Percentiles rank a stretch among this genome's conserved stretches.
Conservation (phyloP, 2,888 invertebrate species). For the Hirtodrosophila confusa region DNA sequence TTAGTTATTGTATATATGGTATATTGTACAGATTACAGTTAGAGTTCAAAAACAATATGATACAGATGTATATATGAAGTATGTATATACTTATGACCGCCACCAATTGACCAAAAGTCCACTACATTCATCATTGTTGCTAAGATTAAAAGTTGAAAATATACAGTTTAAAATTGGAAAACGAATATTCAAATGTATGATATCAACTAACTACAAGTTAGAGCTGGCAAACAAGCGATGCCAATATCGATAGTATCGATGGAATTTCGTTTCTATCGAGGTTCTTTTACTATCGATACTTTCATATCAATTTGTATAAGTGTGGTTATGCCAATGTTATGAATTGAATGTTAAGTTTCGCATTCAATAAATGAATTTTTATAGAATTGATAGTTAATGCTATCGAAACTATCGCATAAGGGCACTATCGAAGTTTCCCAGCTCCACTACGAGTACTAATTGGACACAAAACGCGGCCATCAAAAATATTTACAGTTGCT, state of each 20-base stretch:
- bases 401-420: too few relatives aligned
- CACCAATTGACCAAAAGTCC: too few relatives aligned
- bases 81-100: not conserved
- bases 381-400: too few relatives aligned
- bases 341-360: too few relatives aligned
- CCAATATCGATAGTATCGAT: too few relatives aligned
- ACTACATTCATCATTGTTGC: too few relatives aligned
- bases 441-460: conserved; percentile 17
- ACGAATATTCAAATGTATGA: not conserved
- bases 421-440: not conserved
- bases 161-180: conserved; percentile 1
- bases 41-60: conserved; percentile 19
- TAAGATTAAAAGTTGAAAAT: not conserved
- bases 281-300: too few relatives aligned
- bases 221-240: too few relatives aligned
- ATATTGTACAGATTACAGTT: conserved; percentile 24
- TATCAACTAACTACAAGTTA: conserved; percentile 1
- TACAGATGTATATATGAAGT: conserved; percentile 5
- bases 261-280: too few relatives aligned
- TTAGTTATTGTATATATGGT: conserved; percentile 29
- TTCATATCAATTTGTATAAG: too few relatives aligned
- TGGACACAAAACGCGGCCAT: conserved; percentile 40
- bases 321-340: too few relatives aligned
- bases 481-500: conserved; percentile 56
- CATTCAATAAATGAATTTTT: too few relatives aligned